phyloP scores from a whole-genome alignment of 2,797 vertebrate species.

The Notolepis coatsorum region DNA sequence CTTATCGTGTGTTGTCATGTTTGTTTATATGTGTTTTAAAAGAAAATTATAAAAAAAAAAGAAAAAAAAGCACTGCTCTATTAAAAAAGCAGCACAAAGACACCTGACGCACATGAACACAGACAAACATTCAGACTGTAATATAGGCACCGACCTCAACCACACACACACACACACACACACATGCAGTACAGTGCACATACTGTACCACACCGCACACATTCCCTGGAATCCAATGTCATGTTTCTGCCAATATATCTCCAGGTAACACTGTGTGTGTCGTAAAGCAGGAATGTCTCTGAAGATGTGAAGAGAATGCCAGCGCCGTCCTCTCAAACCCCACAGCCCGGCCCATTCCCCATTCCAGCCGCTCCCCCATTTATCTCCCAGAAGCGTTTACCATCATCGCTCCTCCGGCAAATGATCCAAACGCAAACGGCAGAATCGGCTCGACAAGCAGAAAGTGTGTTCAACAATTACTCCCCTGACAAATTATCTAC shows the following conservation, averaged over 20 bases:
- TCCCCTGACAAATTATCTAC: slow-evolving; percentile 30
- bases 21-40: no score
- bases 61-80: background rate
- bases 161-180: slow-evolving; percentile 13
- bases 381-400: slow-evolving; percentile 31
- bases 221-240: slow-evolving; percentile 60
- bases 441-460: slow-evolving; percentile 20
- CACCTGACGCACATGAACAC: background rate
- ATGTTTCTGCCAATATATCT: slow-evolving; percentile 64
- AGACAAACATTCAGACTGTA: background rate
- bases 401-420: slow-evolving; percentile 13
- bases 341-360: no score
- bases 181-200: background rate
- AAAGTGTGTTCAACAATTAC: slow-evolving; percentile 26
- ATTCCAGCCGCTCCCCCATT: slow-evolving; percentile 21
- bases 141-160: background rate
- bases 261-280: slow-evolving; percentile 51
- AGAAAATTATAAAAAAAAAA: no score
- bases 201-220: slow-evolving; percentile 6
- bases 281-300: slow-evolving; percentile 49
- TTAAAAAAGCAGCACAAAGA: background rate
- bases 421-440: slow-evolving; percentile 15
- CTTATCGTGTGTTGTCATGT: no score
- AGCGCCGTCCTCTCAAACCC: no score
- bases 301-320: slow-evolving; percentile 34